Conservation (phyloP, 1,140 invertebrate genomes). For the Drosophila baimaii region DNA sequence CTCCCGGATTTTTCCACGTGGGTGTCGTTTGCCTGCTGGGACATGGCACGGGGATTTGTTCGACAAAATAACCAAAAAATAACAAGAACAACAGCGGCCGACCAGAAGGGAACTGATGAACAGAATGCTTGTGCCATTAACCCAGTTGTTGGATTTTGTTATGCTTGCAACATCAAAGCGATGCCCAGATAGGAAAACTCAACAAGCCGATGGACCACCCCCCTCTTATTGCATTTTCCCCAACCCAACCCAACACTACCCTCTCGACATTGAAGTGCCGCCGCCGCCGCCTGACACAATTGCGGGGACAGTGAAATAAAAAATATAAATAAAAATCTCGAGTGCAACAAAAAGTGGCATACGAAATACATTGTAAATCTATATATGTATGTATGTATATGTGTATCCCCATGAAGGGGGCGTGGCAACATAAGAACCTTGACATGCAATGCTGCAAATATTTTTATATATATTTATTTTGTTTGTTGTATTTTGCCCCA, state of each 20-base stretch:
- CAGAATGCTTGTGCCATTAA: constrained; percentile 74
- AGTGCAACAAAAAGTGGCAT: constrained; percentile 63
- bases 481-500: constrained; percentile 14
- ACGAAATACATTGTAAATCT: constrained; percentile 60
- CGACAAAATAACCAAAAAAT: constrained; percentile 38
- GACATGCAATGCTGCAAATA: constrained; percentile 57
- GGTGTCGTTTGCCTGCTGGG: constrained; percentile 41
- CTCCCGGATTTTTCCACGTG: constrained; percentile 43
- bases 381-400: constrained; percentile 40
- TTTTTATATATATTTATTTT: background rate
- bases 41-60: constrained; percentile 55
- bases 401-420: constrained; percentile 36
- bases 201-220: constrained; percentile 4
- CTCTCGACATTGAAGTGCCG: constrained; percentile 65
- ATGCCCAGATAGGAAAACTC: constrained; percentile 48
- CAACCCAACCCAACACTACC: constrained; percentile 9
- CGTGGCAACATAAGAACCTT: constrained; percentile 52
- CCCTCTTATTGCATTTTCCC: background rate
- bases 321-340: constrained; percentile 37
- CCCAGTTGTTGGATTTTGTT: constrained; percentile 68
- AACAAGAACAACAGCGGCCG: constrained; percentile 14
- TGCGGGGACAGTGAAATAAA: constrained; percentile 46
- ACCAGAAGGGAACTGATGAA: constrained; percentile 9
- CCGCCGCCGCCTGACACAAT: constrained; percentile 62
- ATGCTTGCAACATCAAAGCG: constrained; percentile 75